Base-by-base conservation (phyloP, 2,797 vertebrate genomes). In the Leuciscus waleckii region DNA sequence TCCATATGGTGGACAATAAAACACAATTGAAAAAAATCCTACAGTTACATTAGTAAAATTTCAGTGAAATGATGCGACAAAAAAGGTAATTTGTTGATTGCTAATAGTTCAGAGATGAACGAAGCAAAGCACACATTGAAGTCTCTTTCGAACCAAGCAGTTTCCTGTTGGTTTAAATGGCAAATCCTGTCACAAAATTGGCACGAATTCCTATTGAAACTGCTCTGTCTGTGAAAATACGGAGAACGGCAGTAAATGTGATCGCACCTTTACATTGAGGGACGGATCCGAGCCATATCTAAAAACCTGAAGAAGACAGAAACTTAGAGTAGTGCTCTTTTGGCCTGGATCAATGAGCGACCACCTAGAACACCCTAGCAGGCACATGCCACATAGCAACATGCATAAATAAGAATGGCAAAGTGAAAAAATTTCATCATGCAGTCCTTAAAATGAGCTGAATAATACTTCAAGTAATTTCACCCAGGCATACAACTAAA, bases 381-480 rank as follows among this genome's bases (percentile, higher is more conserved):
- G 21, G 41, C 41, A 67, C 26, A 63, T 46, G 46, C 19, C 3
- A 8, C 61, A 69, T 26, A 79, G 17, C 14, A 58, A 58, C 56
- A n/a, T 58, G 56, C 23, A 29, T 63, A 49, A 79, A 61, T 63
- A 87, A 74, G 37, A 67, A 58, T 63, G 32, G 43, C 32, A 37
- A 85, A 81, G 81, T 68, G 69, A 74, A 61, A 29, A 41, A 37
- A 58, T 81, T 29, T 17, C 68, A 88, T 78, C 41, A 85, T 51
- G 35, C 58, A 51, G 41, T 32, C 26, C 80, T 85, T 46, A 81
- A 58, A 82, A 81, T 13, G 19, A 58, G 32, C 49, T 8, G 23
- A 77, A 86, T 43, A 68, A 85, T 23, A 81, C 35, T n/a, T n/a
- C 54, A 87, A 65, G 46, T 29, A 75, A 70, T 82, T 87, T 85